phyloP scores from a whole-genome alignment of 2,797 vertebrate species.

The Nannoperca obscura region DNA sequence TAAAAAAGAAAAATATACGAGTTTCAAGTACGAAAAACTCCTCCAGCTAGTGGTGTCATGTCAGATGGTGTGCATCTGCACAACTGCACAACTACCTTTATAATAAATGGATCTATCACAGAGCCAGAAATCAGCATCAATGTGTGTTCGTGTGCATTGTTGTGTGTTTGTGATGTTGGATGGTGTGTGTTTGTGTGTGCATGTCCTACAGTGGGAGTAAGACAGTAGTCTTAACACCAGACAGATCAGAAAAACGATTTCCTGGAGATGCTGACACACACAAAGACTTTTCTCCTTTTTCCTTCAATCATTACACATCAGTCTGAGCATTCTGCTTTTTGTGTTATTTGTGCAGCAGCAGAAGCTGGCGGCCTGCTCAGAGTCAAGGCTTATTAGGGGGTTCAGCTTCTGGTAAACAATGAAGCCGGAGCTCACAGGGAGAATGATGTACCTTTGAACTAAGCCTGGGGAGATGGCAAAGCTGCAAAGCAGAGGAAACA shows the following conservation, averaged over 20 bases:
- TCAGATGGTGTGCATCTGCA: not conserved
- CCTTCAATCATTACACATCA: slow-evolving; percentile 49
- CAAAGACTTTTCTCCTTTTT: slow-evolving; percentile 38
- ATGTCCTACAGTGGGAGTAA: slow-evolving; percentile 12
- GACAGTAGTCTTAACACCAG: slow-evolving; percentile 40
- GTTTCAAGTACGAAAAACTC: not conserved
- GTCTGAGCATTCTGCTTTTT: slow-evolving; percentile 33
- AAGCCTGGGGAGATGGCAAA: slow-evolving; percentile 26
- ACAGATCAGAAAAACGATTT: slow-evolving; percentile 68
- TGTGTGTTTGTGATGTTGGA: slow-evolving; percentile 1
- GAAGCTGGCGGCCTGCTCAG: slow-evolving; percentile 29
- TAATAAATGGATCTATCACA: slow-evolving; percentile 61
- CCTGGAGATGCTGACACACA: slow-evolving; percentile 67
- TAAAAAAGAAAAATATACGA: not conserved
- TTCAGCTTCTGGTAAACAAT: slow-evolving; percentile 68
- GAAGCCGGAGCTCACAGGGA: slow-evolving; percentile 36
- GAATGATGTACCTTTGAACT: slow-evolving; percentile 40
- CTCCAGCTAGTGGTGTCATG: not conserved
- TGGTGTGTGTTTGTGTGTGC: not conserved
- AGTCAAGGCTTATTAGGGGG: slow-evolving; percentile 67
- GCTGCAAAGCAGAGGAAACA: slow-evolving; percentile 41
- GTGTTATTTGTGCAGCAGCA: slow-evolving; percentile 10
- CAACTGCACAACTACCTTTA: slow-evolving; percentile 21
- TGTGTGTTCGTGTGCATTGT: slow-evolving; percentile 23
- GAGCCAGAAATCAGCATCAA: slow-evolving; percentile 47